A percentile compares a stretch with the other conserved stretches of the same genome.
phyloP scores from a whole-genome alignment of 2,888 invertebrate genomes.

The Cephus nigrinus region DNA sequence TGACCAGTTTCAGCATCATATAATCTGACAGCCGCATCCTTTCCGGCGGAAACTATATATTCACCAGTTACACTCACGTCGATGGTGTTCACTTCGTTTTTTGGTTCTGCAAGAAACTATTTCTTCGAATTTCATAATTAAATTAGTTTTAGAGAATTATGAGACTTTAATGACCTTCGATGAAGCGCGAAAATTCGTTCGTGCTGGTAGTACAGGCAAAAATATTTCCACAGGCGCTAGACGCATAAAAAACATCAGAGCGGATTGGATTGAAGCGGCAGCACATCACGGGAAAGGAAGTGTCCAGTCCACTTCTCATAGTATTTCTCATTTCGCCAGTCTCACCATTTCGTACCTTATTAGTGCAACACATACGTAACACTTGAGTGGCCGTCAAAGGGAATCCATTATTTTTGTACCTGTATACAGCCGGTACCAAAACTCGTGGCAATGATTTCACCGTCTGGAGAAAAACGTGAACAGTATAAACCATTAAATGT shows the following conservation, averaged over 20 bases:
- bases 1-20: constrained; percentile 57
- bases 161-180: constrained; percentile 40
- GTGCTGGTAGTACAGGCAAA: constrained; percentile 48
- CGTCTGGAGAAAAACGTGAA: constrained; percentile 66
- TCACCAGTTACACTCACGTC: constrained; percentile 52
- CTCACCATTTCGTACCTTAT: constrained; percentile 50
- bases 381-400: background rate
- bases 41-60: constrained; percentile 57
- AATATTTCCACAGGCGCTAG: constrained; percentile 56
- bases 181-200: constrained; percentile 43
- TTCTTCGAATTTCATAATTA: background rate
- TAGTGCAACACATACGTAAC: background rate
- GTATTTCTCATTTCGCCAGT: constrained; percentile 45
- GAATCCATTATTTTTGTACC: constrained; percentile 50
- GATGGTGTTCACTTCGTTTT: constrained; percentile 60
- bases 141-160: background rate
- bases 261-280: constrained; percentile 51
- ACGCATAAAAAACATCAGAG: constrained; percentile 50
- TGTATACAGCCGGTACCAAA: constrained; percentile 71
- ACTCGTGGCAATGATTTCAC: constrained; percentile 66
- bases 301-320: constrained; percentile 42
- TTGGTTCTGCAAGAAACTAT: constrained; percentile 46
- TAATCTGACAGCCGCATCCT: constrained; percentile 58
- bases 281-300: constrained; percentile 53
- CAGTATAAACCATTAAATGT: constrained; percentile 56